A percentile compares a stretch with the other conserved stretches of the same genome.
phyloP scores from a whole-genome alignment of 2,797 vertebrate genomes.

The Coendou prehensilis region DNA sequence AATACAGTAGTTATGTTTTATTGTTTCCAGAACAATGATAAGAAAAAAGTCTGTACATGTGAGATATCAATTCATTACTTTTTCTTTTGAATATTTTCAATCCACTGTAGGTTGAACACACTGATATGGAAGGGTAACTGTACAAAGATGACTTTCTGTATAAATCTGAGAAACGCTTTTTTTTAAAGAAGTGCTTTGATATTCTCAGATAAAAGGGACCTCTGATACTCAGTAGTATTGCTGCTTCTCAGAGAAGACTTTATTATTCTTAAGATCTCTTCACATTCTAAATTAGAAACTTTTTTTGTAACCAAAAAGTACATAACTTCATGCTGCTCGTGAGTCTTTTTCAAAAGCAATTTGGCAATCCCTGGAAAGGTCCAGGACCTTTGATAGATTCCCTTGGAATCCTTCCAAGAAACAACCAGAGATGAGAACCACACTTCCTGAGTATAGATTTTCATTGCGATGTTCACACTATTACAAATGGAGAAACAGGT shows the following conservation, averaged over 20 bases:
- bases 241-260: constrained; percentile 52
- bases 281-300: constrained; percentile 18
- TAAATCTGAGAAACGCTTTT: not conserved
- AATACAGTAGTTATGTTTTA: not conserved
- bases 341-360: constrained; percentile 61
- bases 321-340: not conserved
- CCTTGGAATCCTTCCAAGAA: not conserved
- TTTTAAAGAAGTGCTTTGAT: constrained; percentile 20
- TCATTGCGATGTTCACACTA: not conserved
- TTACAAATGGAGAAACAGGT: not conserved
- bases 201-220: constrained; percentile 46
- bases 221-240: not conserved
- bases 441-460: not conserved
- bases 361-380: not conserved
- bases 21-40: not conserved
- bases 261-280: constrained; percentile 1
- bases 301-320: constrained; percentile 23
- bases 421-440: constrained; percentile 1
- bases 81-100: not conserved
- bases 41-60: not conserved
- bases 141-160: not conserved
- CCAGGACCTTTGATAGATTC: not conserved
- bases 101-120: not conserved
- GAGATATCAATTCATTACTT: not conserved
- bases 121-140: not conserved